Evolutionary conservation across 2,888 invertebrate genomes (phyloP).

Genomic region (Unio pictorum): DNA sequence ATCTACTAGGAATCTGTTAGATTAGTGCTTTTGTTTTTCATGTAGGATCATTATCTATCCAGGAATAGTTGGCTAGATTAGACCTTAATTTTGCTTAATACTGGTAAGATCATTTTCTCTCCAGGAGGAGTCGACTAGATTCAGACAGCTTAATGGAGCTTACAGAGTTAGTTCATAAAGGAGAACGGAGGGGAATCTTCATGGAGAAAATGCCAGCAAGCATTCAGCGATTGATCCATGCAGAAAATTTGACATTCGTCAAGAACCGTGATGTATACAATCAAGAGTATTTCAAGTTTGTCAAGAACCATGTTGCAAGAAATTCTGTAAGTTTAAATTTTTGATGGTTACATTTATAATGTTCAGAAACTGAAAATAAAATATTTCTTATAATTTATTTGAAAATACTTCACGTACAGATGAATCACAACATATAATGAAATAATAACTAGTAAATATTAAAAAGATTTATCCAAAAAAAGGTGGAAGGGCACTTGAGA

Average conservation of each 20-base stretch:
- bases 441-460: too few relatives aligned
- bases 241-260: conserved; percentile 73
- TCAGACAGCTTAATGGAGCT: conserved; percentile 73
- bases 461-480: too few relatives aligned
- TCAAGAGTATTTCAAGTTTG: conserved; percentile 72
- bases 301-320: conserved; percentile 61
- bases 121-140: conserved; percentile 48
- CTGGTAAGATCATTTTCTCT: conserved; percentile 7
- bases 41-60: neutral
- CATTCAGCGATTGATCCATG: conserved; percentile 70
- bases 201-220: conserved; percentile 70
- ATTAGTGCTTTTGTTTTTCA: neutral
- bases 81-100: neutral
- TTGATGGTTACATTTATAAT: too few relatives aligned
- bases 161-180: conserved; percentile 73
- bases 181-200: conserved; percentile 72
- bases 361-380: too few relatives aligned
- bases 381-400: too few relatives aligned
- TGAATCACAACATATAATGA: too few relatives aligned
- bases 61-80: neutral
- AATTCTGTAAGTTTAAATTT: conserved; percentile 49
- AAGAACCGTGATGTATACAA: conserved; percentile 73
- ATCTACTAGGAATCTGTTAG: neutral
- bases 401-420: too few relatives aligned
- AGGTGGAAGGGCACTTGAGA: too few relatives aligned